Base-by-base conservation (phyloP, 2,888 invertebrate genomes). In the Craniophora ligustri region DNA sequence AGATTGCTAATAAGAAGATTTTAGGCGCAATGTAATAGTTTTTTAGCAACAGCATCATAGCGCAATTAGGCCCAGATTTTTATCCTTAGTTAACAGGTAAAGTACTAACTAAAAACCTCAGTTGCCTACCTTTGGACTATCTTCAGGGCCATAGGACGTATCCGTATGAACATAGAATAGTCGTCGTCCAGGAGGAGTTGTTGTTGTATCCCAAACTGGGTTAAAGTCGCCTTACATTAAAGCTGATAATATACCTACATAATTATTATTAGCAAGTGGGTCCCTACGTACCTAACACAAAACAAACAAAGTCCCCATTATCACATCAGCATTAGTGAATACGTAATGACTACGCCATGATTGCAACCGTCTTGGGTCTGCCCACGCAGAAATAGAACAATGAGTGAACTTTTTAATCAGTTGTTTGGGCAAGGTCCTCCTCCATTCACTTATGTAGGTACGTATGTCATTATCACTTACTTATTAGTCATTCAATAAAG, bases 331-430 rank as follows among this genome's bases (percentile, higher is more conserved):
- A 35, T n/a, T n/a, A n/a, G n/a, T 60, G 66, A 63, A 53, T 60
- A 30, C 54, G 26, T 66, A 45, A 54, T 55, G 30, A 39, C 55
- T 35, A 32, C 35, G 31, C 36, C 23, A 32, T 54, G 54, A 60
- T 45, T 59, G 54, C 47, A 54, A 48, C 54, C 30, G 49, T 61
- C 48, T 46, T 47, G 39, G 21, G 26, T 32, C 61, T 54, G 41
- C 65, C 65, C 55, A 69, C 71, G 44, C 55, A 40, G 1, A 51
- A 38, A 39, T 47, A 44, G 38, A 70, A 69, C 69, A 69, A 70
- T 70, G 56, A 35, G 8, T 54, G 40, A 49, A 44, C 50, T 55
- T 60, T 61, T 68, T 70, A 62, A 67, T 58, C 41, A 55, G 67
- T 48, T 63, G 48, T 54, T 48, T 36, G 34, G 39, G 40, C 69